Percentiles rank a stretch among this genome's conserved stretches.
phyloP scores from a whole-genome alignment of 2,113 vertebrate species.

The Noturus placidus region DNA sequence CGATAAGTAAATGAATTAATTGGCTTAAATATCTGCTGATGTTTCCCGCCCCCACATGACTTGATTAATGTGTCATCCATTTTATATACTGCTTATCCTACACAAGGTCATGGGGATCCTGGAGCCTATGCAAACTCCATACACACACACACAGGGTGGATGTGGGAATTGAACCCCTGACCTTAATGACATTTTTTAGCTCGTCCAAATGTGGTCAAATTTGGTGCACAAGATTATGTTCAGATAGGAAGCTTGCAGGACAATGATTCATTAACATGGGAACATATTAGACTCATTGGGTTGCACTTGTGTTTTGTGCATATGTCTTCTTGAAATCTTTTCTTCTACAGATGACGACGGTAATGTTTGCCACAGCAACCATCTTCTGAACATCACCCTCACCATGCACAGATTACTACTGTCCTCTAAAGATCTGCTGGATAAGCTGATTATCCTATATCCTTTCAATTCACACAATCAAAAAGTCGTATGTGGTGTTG shows the following conservation, averaged over 20 bases:
- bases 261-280: background rate
- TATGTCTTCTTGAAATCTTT: background rate
- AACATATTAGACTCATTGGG: background rate
- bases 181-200: background rate
- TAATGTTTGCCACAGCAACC: conserved; percentile 79
- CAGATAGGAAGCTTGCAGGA: background rate
- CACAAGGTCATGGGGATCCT: no score
- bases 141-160: no score
- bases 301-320: background rate
- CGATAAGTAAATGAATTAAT: background rate
- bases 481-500: background rate
- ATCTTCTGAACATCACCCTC: conserved; percentile 86
- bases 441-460: conserved; percentile 87
- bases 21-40: background rate
- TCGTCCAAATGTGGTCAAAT: background rate
- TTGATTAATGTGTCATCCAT: background rate
- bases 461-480: conserved; percentile 68
- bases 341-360: conserved; percentile 83
- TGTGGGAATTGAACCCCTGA: no score
- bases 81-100: no score
- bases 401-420: conserved; percentile 92
- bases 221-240: background rate
- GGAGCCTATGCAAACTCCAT: no score
- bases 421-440: conserved; percentile 87
- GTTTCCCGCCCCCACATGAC: background rate